Percentiles rank a stretch among this genome's conserved stretches.
Evolutionary conservation across 2,797 vertebrate genomes (phyloP).

Genomic region (Allobates femoralis): DNA sequence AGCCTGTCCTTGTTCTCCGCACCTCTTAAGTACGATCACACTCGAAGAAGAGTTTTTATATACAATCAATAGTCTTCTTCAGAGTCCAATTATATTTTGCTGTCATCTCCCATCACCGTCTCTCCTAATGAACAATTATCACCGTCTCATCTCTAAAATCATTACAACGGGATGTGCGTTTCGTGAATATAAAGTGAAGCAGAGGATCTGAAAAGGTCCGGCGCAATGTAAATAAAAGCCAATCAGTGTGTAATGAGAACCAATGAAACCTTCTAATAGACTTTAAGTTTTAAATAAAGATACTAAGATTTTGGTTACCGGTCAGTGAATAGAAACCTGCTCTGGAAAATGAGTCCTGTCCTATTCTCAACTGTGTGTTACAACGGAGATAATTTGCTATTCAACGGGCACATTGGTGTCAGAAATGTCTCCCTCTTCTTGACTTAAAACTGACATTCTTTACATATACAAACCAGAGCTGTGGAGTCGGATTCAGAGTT

Average conservation of each 20-base stretch:
- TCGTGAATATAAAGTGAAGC: constrained; percentile 7
- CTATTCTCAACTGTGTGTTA: too few species aligned
- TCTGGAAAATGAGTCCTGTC: too few species aligned
- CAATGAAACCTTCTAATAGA: neutral
- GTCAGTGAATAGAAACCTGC: too few species aligned
- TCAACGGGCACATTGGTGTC: too few species aligned
- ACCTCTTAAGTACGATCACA: constrained; percentile 11
- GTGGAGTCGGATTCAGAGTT: too few species aligned
- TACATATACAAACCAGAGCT: too few species aligned
- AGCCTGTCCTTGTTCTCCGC: neutral
- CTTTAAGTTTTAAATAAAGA: too few species aligned
- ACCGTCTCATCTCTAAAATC: constrained; percentile 42
- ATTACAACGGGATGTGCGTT: constrained; percentile 40
- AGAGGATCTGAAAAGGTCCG: neutral
- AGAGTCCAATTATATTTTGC: constrained; percentile 51
- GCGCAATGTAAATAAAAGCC: neutral
- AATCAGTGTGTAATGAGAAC: neutral
- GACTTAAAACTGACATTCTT: too few species aligned
- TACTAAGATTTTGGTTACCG: too few species aligned
- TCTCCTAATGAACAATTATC: constrained; percentile 33
- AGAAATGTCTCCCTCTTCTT: too few species aligned
- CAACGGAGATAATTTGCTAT: too few species aligned
- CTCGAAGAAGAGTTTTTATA: constrained; percentile 18
- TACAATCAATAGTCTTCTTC: constrained; percentile 50
- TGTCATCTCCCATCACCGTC: constrained; percentile 47